Percentiles rank a stretch among this genome's conserved stretches.
phyloP scores from a whole-genome alignment of 2,888 invertebrate species.

The Rhamphomyia laevipes region DNA sequence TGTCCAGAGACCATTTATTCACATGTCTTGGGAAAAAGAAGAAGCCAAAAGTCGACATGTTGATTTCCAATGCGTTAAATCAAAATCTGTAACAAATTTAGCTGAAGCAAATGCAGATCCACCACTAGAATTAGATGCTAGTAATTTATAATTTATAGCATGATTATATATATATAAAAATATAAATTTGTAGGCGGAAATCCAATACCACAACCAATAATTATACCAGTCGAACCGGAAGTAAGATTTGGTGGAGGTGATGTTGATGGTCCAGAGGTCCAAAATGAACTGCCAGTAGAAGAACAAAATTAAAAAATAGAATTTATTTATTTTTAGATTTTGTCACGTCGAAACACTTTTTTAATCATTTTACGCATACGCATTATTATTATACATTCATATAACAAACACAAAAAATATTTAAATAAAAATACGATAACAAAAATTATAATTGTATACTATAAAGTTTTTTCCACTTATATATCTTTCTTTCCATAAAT shows the following conservation, averaged over 20 bases:
- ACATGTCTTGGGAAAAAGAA: constrained; percentile 92
- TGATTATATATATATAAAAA: not conserved
- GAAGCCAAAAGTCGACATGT: constrained; percentile 98
- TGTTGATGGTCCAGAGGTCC: constrained; percentile 18
- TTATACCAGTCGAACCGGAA: constrained; percentile 11
- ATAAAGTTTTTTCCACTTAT: no score
- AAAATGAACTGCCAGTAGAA: constrained; percentile 17
- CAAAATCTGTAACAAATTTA: constrained; percentile 92
- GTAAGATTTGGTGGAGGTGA: constrained; percentile 16
- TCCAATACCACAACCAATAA: constrained; percentile 30
- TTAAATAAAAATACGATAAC: not conserved
- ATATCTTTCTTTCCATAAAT: no score
- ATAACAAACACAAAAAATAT: no score
- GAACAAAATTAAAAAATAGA: constrained; percentile 12
- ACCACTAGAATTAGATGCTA: constrained; percentile 40
- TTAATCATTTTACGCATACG: constrained; percentile 11
- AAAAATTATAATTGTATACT: no score
- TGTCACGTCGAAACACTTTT: constrained; percentile 20
- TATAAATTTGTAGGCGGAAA: constrained; percentile 27
- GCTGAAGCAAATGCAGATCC: constrained; percentile 93
- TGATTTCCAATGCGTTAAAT: constrained; percentile 97
- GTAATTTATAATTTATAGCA: constrained; percentile 17
- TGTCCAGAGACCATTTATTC: constrained; percentile 96
- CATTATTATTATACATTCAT: constrained; percentile 4
- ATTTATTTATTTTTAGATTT: not conserved